A percentile compares a stretch with the other conserved stretches of the same genome.
Evolutionary conservation across 2,797 vertebrate species (phyloP).

Genomic region (Lagocephalus sceleratus): DNA sequence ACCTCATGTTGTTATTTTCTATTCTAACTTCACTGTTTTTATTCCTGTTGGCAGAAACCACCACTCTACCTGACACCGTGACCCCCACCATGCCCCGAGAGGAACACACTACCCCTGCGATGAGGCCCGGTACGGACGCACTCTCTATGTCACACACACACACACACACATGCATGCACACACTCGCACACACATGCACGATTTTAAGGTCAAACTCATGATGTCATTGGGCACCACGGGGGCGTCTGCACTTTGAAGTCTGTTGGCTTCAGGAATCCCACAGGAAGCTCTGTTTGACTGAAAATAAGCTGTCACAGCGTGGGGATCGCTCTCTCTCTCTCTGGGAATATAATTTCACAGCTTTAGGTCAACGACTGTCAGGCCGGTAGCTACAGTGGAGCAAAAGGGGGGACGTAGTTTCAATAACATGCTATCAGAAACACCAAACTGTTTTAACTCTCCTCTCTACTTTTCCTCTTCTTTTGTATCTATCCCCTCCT

Average conservation of each 20-base stretch:
- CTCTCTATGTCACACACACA: conserved; percentile 4
- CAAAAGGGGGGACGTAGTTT: not conserved
- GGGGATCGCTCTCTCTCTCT: conserved; percentile 7
- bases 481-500: not conserved
- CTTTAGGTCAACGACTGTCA: conserved; percentile 31
- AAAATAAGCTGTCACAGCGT: conserved; percentile 49
- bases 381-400: not conserved
- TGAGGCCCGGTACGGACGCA: conserved; percentile 66
- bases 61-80: conserved; percentile 83
- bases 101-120: conserved; percentile 78
- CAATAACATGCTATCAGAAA: not conserved
- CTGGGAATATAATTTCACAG: conserved; percentile 32
- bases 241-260: conserved; percentile 57
- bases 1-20: not conserved
- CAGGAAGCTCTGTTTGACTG: conserved; percentile 53
- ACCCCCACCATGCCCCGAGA: conserved; percentile 82
- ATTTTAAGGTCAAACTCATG: conserved; percentile 58
- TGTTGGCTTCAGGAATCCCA: conserved; percentile 48
- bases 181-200: conserved; percentile 16
- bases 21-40: not conserved
- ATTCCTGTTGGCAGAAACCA: conserved; percentile 77
- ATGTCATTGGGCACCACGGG: conserved; percentile 49
- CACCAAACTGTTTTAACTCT: not conserved
- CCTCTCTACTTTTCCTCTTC: not conserved
- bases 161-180: not conserved